Evolutionary conservation across 2,113 vertebrate species (phyloP).

Genomic region (Pterocles burchelli): DNA sequence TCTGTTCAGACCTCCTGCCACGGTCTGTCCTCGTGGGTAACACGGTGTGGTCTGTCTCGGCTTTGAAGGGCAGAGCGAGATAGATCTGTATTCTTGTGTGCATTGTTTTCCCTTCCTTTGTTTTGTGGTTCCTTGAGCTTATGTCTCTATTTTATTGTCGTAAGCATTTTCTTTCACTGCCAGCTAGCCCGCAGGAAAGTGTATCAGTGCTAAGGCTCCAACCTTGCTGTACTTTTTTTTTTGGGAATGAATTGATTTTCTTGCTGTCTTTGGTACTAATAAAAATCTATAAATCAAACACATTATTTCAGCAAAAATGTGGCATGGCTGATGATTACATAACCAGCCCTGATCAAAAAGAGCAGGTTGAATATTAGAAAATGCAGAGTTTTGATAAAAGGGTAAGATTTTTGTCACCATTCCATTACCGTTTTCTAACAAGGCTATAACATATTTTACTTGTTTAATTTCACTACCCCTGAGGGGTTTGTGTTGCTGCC

Average conservation of each 20-base stretch:
- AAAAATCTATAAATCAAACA: neutral
- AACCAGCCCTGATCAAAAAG: neutral
- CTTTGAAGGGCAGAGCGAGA: neutral
- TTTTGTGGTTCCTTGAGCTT: neutral
- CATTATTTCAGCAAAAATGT: neutral
- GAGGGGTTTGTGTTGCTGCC: neutral
- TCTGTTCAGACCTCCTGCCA: neutral
- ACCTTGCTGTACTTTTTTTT: neutral
- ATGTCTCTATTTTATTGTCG: neutral
- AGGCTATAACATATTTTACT: neutral
- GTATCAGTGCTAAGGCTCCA: neutral
- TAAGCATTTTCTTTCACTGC: neutral
- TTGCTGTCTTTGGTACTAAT: neutral
- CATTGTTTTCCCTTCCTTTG: neutral
- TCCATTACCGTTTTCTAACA: neutral
- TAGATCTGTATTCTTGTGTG: neutral
- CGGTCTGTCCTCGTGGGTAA: neutral
- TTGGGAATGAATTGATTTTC: neutral
- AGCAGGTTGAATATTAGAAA: neutral
- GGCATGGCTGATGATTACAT: neutral
- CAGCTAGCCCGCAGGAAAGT: neutral
- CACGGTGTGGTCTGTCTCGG: neutral
- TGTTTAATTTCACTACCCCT: neutral
- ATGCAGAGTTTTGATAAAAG: neutral
- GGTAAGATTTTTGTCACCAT: neutral